Conservation (phyloP, 2,888 invertebrate species). For the Lithophane ornitopus region DNA sequence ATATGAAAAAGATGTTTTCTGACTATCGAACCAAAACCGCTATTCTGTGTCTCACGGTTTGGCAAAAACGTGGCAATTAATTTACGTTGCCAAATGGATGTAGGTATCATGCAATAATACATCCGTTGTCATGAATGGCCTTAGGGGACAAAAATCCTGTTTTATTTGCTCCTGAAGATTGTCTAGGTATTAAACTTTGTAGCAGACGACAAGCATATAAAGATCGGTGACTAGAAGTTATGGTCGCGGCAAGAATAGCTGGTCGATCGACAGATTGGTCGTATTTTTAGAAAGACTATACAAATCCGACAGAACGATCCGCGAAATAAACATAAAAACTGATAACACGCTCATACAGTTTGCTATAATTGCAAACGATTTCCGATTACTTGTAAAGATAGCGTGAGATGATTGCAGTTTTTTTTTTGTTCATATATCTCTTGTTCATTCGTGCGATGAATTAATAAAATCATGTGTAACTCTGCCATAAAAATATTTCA, state of each 20-base stretch:
- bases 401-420: slow-evolving; percentile 59
- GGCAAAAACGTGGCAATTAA: too few species aligned
- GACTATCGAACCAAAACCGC: background rate
- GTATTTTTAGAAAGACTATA: slow-evolving; percentile 36
- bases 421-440: slow-evolving; percentile 52
- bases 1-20: background rate
- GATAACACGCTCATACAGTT: slow-evolving; percentile 53
- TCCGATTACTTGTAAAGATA: slow-evolving; percentile 63
- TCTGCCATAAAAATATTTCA: slow-evolving; percentile 42
- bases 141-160: background rate
- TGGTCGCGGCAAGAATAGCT: background rate
- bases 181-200: background rate
- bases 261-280: background rate
- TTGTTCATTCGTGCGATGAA: slow-evolving; percentile 57
- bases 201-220: background rate
- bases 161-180: background rate
- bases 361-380: slow-evolving; percentile 62
- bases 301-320: background rate
- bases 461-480: slow-evolving; percentile 45
- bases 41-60: background rate
- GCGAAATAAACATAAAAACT: slow-evolving; percentile 18
- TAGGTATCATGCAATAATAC: background rate
- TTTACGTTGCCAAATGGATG: background rate
- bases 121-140: background rate
- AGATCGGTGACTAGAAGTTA: background rate